Conservation (phyloP, 2,888 invertebrate genomes). For the Ischnura elegans region DNA sequence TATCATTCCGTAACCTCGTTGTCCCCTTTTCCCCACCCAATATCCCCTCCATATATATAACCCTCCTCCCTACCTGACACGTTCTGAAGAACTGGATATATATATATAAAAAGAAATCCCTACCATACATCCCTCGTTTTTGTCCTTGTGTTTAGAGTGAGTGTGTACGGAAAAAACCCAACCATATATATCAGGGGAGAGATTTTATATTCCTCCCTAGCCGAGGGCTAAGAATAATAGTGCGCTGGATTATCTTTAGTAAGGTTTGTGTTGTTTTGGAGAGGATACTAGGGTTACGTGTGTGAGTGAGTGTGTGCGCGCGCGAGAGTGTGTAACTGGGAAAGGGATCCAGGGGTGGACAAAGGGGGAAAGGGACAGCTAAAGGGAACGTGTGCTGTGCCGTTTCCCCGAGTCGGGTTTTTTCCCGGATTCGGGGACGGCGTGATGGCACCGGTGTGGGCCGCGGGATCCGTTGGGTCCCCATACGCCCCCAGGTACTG, state of each 20-base stretch:
- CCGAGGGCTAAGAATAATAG: constrained; percentile 82
- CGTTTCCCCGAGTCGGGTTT: neutral
- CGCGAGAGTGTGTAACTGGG: too few relatives aligned
- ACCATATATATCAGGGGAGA: neutral
- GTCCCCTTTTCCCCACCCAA: neutral
- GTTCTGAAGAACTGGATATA: too few relatives aligned
- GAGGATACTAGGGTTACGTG: constrained; percentile 69
- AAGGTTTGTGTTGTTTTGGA: constrained; percentile 71
- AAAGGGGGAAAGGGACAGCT: neutral
- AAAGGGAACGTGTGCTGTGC: constrained; percentile 69
- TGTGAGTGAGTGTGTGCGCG: too few relatives aligned
- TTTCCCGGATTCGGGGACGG: neutral
- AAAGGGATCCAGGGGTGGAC: constrained; percentile 57
- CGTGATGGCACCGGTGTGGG: constrained; percentile 60
- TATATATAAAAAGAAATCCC: too few relatives aligned
- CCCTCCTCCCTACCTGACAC: neutral
- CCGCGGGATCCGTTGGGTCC: constrained; percentile 55
- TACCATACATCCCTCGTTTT: too few relatives aligned
- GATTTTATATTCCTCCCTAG: constrained; percentile 80
- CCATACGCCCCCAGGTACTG: constrained; percentile 71
- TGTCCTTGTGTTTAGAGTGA: constrained; percentile 56
- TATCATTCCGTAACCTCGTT: constrained; percentile 51
- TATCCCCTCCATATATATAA: neutral
- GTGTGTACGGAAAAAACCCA: neutral
- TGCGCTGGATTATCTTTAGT: constrained; percentile 37